phyloP scores from a whole-genome alignment of 2,888 invertebrate species.

The Megalurothrips usitatus region DNA sequence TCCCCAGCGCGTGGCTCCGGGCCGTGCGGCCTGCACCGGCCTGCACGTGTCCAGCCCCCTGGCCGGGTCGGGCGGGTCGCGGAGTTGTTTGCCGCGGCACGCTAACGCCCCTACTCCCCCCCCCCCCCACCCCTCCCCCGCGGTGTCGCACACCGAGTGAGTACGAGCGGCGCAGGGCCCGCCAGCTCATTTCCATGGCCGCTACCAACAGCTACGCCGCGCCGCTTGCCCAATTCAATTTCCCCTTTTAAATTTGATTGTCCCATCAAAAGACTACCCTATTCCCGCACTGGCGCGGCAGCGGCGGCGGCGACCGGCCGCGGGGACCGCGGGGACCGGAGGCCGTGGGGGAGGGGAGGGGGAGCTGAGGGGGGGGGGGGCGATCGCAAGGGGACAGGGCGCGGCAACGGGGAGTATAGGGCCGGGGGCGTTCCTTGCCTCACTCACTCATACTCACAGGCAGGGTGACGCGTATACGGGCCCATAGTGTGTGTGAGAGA shows the following conservation, averaged over 20 bases:
- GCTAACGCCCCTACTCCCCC: too few relatives aligned
- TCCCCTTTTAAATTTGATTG: slow-evolving; percentile 23
- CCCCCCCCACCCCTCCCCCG: too few relatives aligned
- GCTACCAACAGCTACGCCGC: slow-evolving; percentile 22
- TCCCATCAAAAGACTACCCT: slow-evolving; percentile 19
- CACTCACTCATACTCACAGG: neutral
- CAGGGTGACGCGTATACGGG: neutral
- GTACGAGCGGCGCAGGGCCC: slow-evolving; percentile 30
- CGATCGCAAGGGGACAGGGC: neutral
- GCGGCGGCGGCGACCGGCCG: neutral
- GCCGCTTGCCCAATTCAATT: slow-evolving; percentile 20
- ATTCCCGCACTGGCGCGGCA: neutral
- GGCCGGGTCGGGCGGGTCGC: too few relatives aligned
- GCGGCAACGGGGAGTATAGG: slow-evolving; percentile 29
- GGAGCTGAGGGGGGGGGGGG: slow-evolving; percentile 25
- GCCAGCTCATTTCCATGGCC: neutral
- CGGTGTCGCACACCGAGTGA: slow-evolving; percentile 30
- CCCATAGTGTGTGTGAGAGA: slow-evolving; percentile 32
- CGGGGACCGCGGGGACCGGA: neutral
- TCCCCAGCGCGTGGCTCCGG: too few relatives aligned
- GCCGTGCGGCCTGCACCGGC: too few relatives aligned
- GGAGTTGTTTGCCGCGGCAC: too few relatives aligned
- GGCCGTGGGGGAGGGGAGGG: neutral
- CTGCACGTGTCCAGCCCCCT: too few relatives aligned
- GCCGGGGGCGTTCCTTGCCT: slow-evolving; percentile 28